Conservation (phyloP, 2,888 invertebrate species). For the Acleris laterana region DNA sequence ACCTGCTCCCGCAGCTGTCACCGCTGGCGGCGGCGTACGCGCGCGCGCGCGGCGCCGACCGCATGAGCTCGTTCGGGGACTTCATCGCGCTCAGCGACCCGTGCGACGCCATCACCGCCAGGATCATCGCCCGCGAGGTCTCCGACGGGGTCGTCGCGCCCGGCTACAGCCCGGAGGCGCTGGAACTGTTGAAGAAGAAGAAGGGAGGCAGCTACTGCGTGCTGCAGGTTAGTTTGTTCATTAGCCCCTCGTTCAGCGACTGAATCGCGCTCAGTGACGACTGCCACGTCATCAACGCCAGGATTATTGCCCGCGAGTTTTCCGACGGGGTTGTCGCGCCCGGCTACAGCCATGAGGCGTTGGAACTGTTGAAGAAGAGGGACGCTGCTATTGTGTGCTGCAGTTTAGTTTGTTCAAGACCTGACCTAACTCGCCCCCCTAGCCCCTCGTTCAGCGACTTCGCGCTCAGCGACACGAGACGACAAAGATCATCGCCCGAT, state of each 20-base stretch:
- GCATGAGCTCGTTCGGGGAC: conserved; percentile 99
- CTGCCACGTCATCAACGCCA: no score
- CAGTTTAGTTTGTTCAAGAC: conserved; percentile 80
- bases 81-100: conserved; percentile 96
- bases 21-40: conserved; percentile 97
- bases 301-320: conserved; percentile 94
- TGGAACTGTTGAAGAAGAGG: conserved; percentile 94
- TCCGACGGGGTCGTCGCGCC: conserved; percentile 99
- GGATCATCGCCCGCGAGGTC: conserved; percentile 95
- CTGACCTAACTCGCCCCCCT: no score
- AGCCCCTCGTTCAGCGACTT: no score
- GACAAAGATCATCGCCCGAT: no score
- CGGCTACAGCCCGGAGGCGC: conserved; percentile 92
- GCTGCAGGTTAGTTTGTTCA: conserved; percentile 83
- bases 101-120: conserved; percentile 96
- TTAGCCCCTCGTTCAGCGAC: no score
- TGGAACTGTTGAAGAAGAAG: conserved; percentile 95
- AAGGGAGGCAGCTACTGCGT: conserved; percentile 97
- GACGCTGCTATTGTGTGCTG: conserved; percentile 95
- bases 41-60: conserved; percentile 97
- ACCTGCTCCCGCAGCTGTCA: conserved; percentile 88
- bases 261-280: no score
- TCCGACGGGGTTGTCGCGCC: conserved; percentile 99
- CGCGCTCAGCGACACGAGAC: no score
- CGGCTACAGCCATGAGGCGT: conserved; percentile 92